These are phyloP conservation scores for Argyra leucocephala DNA, from an alignment of 2,888 invertebrate genomes.

Conservation along the genomic window DNA sequence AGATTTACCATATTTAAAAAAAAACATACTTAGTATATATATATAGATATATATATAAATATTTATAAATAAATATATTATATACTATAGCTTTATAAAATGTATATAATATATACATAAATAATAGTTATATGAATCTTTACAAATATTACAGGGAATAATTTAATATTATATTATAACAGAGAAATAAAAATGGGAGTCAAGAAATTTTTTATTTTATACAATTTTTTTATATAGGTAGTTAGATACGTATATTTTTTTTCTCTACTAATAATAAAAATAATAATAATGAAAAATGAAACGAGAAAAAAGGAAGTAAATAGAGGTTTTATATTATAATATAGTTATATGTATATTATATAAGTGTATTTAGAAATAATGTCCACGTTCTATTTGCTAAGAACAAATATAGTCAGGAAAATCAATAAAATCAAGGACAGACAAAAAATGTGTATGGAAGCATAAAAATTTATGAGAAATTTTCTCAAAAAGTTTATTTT, in stretches of 20 bases:
- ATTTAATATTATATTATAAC: not conserved
- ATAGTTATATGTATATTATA: not conserved
- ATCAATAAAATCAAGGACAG: constrained; percentile 44
- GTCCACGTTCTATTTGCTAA: not conserved
- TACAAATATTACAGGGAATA: too few species aligned
- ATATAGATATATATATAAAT: too few species aligned
- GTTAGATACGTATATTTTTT: too few species aligned
- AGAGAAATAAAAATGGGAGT: not conserved
- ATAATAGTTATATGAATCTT: too few species aligned
- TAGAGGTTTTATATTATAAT: not conserved
- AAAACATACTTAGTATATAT: too few species aligned
- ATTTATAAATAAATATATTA: too few species aligned
- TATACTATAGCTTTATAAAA: too few species aligned
- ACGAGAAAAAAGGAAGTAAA: not conserved
- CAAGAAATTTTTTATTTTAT: too few species aligned
- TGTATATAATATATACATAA: too few species aligned
- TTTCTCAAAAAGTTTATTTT: not conserved
- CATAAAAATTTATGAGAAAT: constrained; percentile 2
- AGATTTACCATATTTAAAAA: too few species aligned
- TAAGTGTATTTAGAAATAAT: not conserved
- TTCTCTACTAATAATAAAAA: not conserved
- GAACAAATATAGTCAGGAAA: constrained; percentile 29
- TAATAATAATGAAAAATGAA: not conserved
- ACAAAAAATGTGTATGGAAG: constrained; percentile 32
- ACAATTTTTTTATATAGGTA: too few species aligned